Base-by-base conservation (phyloP, 2,113 vertebrate species). In the Salvelinus sp. region DNA sequence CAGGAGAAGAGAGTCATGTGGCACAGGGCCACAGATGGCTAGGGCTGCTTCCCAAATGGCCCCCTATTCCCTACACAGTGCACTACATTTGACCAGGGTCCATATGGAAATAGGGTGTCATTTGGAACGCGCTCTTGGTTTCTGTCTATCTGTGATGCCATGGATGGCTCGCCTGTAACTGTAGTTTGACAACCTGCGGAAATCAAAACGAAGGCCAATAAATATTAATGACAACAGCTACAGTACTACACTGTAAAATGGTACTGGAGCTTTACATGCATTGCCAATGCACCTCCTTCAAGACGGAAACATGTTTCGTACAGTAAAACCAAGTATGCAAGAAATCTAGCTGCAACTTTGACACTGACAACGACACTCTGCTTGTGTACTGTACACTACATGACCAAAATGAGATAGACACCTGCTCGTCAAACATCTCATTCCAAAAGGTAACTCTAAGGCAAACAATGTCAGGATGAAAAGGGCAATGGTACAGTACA, bases 161-260 rank as follows among this genome's bases (percentile, higher is more conserved):
- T 57, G 14, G 10, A 33, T 28, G 66, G 28, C 18, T 65, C 18
- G 13, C 14, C 63, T 27, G 13, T 22, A 16, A n/a, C 23, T 27
- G 63, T 28, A 74, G 23, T 20, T 6, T 25, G 23, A 50, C 10
- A 60, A 23, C 28, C 60, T 44, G 66, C 18, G 9, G 30, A 68
- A 20, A 62, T 23, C 38, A 2, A 22, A 76, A 81, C 76, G 79
- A 83, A 77, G 80, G 76, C 75, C 76, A 85, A 85, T 83, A 81
- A 83, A 85, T 87, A 85, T 87, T 83, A 78, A 87, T 85, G 80
- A 73, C 33, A 33, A 33, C 1, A 33, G 54, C n/a, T 64, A 16
- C n/a, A 23, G n/a, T 28, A 4, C 38, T 72, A 16, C 67, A 74
- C 4, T 60, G 13, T 70, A 50, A 33, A 72, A 62, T 54, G 25